phyloP scores from a whole-genome alignment of 2,888 invertebrate species.

The Stramonita haemastoma region DNA sequence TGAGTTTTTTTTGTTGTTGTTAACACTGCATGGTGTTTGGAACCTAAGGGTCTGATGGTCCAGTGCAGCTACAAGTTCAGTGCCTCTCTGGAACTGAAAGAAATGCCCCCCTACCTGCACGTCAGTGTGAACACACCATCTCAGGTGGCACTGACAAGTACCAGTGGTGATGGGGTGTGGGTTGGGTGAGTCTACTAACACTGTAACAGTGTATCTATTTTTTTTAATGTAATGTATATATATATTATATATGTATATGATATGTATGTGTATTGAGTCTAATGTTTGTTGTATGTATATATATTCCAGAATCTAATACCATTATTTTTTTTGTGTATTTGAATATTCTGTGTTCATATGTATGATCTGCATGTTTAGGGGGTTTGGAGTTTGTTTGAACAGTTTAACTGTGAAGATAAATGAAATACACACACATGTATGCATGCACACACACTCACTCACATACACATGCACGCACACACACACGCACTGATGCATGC shows the following conservation, averaged over 20 bases:
- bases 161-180: slow-evolving; percentile 28
- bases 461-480: no score
- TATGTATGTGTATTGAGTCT: not conserved
- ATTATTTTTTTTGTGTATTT: no score
- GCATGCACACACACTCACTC: no score
- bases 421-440: no score
- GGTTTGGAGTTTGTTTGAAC: no score
- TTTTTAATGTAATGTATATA: not conserved
- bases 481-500: no score
- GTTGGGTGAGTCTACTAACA: slow-evolving; percentile 35
- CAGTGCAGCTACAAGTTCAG: slow-evolving; percentile 34
- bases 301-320: no score
- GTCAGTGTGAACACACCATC: slow-evolving; percentile 4
- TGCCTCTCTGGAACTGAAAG: slow-evolving; percentile 21
- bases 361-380: no score
- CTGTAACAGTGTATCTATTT: not conserved
- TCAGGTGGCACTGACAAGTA: not conserved
- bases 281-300: not conserved
- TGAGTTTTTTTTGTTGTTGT: not conserved
- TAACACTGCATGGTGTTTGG: not conserved
- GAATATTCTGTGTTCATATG: no score
- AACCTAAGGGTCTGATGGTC: slow-evolving; percentile 27
- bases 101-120: not conserved
- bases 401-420: no score
- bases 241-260: not conserved